These are phyloP conservation scores for Doris montereyensis DNA, from an alignment of 2,888 invertebrate species.

Conservation along the genomic window DNA sequence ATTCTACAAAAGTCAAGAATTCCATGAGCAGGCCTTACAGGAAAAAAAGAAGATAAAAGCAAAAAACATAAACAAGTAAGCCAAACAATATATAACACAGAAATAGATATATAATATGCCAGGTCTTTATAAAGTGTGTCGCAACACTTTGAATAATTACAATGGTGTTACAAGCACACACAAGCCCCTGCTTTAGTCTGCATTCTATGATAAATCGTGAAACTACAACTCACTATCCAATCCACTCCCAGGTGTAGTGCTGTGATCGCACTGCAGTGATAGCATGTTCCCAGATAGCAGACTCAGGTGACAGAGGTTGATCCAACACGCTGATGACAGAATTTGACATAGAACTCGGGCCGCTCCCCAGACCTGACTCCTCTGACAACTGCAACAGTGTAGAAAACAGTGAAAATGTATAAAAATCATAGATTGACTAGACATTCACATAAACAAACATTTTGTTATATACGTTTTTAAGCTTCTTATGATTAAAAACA, in stretches of 20 bases:
- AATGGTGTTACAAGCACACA: too few relatives aligned
- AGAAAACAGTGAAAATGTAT: background rate
- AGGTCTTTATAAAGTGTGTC: too few relatives aligned
- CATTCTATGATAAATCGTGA: too few relatives aligned
- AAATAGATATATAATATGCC: too few relatives aligned
- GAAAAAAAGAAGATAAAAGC: too few relatives aligned
- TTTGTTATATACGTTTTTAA: background rate
- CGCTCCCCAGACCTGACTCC: slow-evolving; percentile 50
- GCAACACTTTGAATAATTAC: too few relatives aligned
- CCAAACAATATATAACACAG: too few relatives aligned
- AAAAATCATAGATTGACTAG: too few relatives aligned
- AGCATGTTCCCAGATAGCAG: slow-evolving; percentile 62
- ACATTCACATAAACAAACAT: background rate
- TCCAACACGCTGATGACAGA: slow-evolving; percentile 38
- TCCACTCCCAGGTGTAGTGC: slow-evolving; percentile 66
- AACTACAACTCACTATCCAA: slow-evolving; percentile 64
- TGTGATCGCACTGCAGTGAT: slow-evolving; percentile 52
- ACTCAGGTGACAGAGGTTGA: slow-evolving; percentile 49
- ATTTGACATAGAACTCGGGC: slow-evolving; percentile 39
- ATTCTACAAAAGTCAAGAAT: too few relatives aligned
- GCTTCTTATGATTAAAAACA: background rate
- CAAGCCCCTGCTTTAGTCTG: too few relatives aligned
- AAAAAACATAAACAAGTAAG: too few relatives aligned
- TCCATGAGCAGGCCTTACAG: too few relatives aligned
- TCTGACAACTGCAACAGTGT: slow-evolving; percentile 46